phyloP scores from a whole-genome alignment of 2,113 vertebrate genomes.

The Lampris incognitus region DNA sequence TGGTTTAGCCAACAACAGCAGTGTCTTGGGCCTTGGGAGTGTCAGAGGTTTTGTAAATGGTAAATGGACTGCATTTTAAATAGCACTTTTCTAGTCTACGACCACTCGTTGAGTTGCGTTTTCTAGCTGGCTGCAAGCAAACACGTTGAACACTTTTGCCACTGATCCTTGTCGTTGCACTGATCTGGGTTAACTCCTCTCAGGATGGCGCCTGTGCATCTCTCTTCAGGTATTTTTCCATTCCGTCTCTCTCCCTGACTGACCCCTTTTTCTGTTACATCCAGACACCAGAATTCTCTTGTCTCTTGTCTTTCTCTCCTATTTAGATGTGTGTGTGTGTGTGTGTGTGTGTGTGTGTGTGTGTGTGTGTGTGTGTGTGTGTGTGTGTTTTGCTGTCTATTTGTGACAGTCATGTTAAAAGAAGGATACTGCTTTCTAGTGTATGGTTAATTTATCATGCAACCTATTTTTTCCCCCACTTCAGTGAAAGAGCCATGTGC shows the following conservation, averaged over 20 bases:
- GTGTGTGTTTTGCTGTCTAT: constrained; percentile 38
- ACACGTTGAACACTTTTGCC: constrained; percentile 75
- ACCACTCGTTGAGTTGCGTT: constrained; percentile 63
- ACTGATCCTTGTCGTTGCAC: constrained; percentile 64
- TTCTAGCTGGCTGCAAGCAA: constrained; percentile 61
- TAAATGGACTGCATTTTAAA: too few species aligned
- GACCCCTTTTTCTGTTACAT: constrained; percentile 3
- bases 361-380: constrained; percentile 15
- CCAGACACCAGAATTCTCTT: neutral
- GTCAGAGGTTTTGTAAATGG: constrained; percentile 68
- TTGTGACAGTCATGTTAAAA: constrained; percentile 19
- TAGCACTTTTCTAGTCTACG: too few species aligned
- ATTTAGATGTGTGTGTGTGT: constrained; percentile 8
- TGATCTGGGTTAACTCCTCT: constrained; percentile 73
- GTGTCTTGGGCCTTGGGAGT: constrained; percentile 79
- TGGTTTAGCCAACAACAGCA: constrained; percentile 24
- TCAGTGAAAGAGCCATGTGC: constrained; percentile 33
- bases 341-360: constrained; percentile 33
- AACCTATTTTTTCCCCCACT: constrained; percentile 68
- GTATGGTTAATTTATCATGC: constrained; percentile 79
- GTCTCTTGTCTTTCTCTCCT: neutral
- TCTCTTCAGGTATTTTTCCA: constrained; percentile 81
- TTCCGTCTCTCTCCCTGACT: constrained; percentile 46
- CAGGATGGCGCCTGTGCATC: constrained; percentile 78
- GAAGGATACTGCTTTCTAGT: constrained; percentile 50